These are phyloP conservation scores for Cremastinae sp. DNA, from an alignment of 2,888 invertebrate genomes.

Conservation along the genomic window DNA sequence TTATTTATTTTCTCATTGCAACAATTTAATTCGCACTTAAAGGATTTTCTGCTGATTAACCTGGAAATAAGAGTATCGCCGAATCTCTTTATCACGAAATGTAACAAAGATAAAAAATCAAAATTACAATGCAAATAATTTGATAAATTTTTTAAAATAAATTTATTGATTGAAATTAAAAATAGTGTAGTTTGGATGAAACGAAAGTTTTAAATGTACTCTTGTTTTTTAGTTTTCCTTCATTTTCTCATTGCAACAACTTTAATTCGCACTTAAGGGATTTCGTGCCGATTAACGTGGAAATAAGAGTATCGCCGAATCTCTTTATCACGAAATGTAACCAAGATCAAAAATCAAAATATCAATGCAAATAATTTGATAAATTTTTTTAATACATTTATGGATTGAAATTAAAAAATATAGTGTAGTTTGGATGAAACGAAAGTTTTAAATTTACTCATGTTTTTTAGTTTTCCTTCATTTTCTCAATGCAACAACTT, in stretches of 20 bases:
- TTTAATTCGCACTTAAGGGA: neutral
- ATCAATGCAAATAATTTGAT: too few relatives aligned
- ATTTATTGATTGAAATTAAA: too few relatives aligned
- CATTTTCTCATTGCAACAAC: neutral
- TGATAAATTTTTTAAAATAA: too few relatives aligned
- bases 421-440: too few relatives aligned
- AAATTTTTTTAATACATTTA: too few relatives aligned
- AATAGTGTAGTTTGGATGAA: too few relatives aligned
- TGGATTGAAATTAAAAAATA: too few relatives aligned
- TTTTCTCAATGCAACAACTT: neutral
- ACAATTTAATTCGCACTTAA: neutral
- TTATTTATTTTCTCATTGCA: neutral
- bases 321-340: too few relatives aligned
- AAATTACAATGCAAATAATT: too few relatives aligned
- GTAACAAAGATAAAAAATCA: too few relatives aligned
- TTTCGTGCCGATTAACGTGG: conserved; percentile 8
- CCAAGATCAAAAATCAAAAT: too few relatives aligned
- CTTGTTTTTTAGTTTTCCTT: neutral
- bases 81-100: too few relatives aligned
- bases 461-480: neutral
- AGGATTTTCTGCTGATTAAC: conserved; percentile 11
- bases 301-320: conserved; percentile 5
- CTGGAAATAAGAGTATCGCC: conserved; percentile 2
- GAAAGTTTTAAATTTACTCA: neutral
- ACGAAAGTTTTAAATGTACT: neutral